Evolutionary conservation across 1,140 invertebrate species (phyloP).

Genomic region (Diploscapter pachys): DNA sequence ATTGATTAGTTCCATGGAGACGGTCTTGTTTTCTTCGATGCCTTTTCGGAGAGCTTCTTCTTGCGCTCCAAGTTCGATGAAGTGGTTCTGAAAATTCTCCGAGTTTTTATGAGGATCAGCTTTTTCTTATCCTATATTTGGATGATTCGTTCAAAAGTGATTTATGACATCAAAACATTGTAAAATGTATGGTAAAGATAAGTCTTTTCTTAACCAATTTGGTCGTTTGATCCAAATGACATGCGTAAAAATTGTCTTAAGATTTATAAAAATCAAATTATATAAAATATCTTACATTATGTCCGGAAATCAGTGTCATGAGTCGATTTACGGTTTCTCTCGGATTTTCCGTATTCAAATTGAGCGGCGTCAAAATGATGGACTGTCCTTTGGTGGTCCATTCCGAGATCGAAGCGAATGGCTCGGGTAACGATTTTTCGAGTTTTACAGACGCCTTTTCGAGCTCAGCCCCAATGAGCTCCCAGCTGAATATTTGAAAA

Average conservation of each 20-base stretch:
- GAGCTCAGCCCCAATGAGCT: slow-evolving; percentile 21
- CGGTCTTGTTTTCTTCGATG: slow-evolving; percentile 20
- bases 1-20: slow-evolving; percentile 30
- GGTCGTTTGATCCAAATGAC: no score
- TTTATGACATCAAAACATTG: no score
- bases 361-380: slow-evolving; percentile 25
- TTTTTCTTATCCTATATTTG: no score
- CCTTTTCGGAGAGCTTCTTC: slow-evolving; percentile 25
- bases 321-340: slow-evolving; percentile 23
- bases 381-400: slow-evolving; percentile 32
- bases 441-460: slow-evolving; percentile 12
- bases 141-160: no score
- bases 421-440: slow-evolving; percentile 29
- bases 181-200: no score
- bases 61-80: slow-evolving; percentile 21
- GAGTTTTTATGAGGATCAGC: no score
- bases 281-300: slow-evolving; percentile 4
- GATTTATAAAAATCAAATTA: background rate
- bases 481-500: slow-evolving; percentile 5
- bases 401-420: slow-evolving; percentile 23
- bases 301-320: slow-evolving; percentile 25
- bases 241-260: background rate
- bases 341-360: slow-evolving; percentile 23
- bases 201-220: no score
- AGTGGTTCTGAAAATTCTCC: slow-evolving; percentile 20